Evolutionary conservation across 2,888 invertebrate species (phyloP), one percentile per base, ranked within the genome.

Genomic region (Atethmia centrago): DNA sequence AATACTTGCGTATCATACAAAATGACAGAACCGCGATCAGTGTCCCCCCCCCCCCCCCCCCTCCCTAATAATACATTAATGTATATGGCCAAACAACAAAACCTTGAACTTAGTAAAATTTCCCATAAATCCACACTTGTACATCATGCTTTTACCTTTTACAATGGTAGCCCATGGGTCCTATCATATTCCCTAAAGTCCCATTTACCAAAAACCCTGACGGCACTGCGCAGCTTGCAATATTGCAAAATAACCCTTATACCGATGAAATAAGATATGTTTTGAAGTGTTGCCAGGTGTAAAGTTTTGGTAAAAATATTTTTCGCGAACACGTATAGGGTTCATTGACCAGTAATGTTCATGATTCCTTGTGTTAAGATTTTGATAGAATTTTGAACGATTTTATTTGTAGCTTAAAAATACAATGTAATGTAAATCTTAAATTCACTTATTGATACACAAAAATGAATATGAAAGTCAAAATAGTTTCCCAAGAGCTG

Each of bases 101-200:
- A 61, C 19, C 21, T 28, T 10, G 21, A 51, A 47, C 73, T 71
- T 69, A 58, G 8, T 16, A 53, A 31, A 31, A 42, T 56, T 74
- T 53, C 19, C 40, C 58, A 61, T 70, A 84, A 55, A 65, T 75
- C 56, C 68, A 25, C 51, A 63, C 64, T 70, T 45, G 69, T 71
- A 67, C 70, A 68, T 68, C 70, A 72, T 19, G 70, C 80, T 78
- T 76, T 78, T 77, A 85, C 74, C 85, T 83, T 67, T 72, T 61
- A 78, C 66, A 74, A 73, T 71, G 75, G 74, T 28, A 36, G 36
- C 79, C 77, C 59, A 55, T 66, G 72, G 77, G 71, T 58, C 56
- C 71, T 63, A 77, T 80, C 47, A 31, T 61, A 77, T 31, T 77
- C 84, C 80, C 83, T 51, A 8, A 69, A 77, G 74, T 49, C 53